A percentile compares a stretch with the other conserved stretches of the same genome.
Evolutionary conservation across 2,113 vertebrate species (phyloP).

Genomic region (Myiozetetes cayanensis): DNA sequence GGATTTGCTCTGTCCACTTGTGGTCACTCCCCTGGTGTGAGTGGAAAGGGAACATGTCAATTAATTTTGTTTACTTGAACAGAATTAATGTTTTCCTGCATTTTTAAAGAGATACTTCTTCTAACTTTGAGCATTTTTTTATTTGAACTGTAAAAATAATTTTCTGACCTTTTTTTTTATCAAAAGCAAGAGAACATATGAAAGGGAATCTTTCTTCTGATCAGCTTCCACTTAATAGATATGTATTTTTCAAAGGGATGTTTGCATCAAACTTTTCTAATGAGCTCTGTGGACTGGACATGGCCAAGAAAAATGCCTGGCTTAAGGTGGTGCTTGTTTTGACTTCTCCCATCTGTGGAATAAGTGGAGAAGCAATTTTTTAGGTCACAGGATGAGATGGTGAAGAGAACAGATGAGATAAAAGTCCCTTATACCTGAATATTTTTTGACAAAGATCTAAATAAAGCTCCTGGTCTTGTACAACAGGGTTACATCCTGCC

Average conservation of each 20-base stretch:
- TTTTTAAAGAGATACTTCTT: background rate
- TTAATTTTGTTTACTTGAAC: background rate
- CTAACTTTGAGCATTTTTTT: background rate
- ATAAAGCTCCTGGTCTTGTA: background rate
- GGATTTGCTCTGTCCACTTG: background rate
- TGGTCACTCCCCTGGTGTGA: background rate
- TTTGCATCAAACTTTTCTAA: background rate
- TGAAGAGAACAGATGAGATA: background rate
- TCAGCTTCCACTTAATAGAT: background rate
- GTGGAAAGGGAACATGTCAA: background rate
- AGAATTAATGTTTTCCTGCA: background rate
- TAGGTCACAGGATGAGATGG: background rate
- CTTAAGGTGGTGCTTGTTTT: background rate
- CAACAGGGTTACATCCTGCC: background rate
- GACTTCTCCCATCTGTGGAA: background rate
- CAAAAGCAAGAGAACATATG: background rate
- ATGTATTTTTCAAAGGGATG: background rate
- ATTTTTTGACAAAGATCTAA: background rate
- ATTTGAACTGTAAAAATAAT: background rate
- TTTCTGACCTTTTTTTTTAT: background rate
- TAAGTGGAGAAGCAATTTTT: background rate
- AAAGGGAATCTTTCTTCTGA: background rate
- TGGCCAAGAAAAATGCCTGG: background rate
- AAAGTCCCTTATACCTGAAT: background rate
- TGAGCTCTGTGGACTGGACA: background rate